Conservation (phyloP, 2,113 vertebrate genomes). For the Larimichthys crocea region DNA sequence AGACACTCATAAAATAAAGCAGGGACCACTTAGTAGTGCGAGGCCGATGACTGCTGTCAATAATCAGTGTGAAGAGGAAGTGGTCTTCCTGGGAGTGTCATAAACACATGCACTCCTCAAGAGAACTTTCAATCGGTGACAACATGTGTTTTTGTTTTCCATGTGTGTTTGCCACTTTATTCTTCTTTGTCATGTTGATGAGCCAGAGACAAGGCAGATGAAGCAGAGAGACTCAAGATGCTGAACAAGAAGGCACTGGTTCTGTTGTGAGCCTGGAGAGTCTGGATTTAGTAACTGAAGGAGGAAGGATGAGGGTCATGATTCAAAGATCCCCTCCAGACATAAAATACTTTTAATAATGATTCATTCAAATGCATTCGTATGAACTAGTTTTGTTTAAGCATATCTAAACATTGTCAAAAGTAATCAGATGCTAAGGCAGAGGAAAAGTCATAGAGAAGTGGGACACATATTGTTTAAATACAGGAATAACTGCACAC, state of each 20-base stretch:
- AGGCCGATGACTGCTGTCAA: not conserved
- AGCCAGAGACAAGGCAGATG: too few species aligned
- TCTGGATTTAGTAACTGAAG: not conserved
- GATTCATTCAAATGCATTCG: too few species aligned
- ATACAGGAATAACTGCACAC: too few species aligned
- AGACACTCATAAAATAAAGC: not conserved
- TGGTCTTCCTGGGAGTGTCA: not conserved
- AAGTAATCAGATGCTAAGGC: too few species aligned
- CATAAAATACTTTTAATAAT: too few species aligned
- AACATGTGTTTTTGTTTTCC: not conserved
- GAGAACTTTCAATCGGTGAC: not conserved
- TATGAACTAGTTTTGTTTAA: too few species aligned
- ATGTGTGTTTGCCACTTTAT: not conserved
- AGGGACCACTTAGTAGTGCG: not conserved
- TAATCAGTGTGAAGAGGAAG: not conserved
- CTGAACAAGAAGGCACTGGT: not conserved
- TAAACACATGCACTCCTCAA: not conserved
- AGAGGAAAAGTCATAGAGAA: too few species aligned
- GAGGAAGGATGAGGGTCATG: not conserved
- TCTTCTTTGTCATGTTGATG: not conserved
- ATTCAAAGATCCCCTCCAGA: not conserved
- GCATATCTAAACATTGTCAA: too few species aligned
- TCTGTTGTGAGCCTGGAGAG: not conserved
- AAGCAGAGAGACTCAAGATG: not conserved
- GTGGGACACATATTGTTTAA: too few species aligned